Percentiles rank a stretch among this genome's conserved stretches.
phyloP scores from a whole-genome alignment of 35 echinoderm and acorn worm species.

The Ophioderma brevispina region DNA sequence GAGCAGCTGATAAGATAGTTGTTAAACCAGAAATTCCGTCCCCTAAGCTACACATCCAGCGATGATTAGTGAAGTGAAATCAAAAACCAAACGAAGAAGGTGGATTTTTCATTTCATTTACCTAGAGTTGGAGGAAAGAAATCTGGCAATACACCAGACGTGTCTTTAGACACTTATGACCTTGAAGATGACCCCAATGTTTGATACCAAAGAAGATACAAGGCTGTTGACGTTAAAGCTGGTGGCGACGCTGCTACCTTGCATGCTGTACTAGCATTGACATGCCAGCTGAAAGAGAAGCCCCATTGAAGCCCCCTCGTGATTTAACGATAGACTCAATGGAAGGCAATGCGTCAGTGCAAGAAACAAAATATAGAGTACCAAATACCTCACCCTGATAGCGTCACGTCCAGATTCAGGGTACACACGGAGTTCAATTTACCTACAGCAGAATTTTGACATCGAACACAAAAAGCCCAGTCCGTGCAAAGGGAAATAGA shows the following conservation, averaged over 20 bases:
- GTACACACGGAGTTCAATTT: no score
- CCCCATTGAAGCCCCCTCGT: not conserved
- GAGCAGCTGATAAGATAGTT: no score
- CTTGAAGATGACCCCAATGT: not conserved
- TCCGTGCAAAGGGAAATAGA: no score
- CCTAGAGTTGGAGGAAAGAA: not conserved
- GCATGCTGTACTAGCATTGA: not conserved
- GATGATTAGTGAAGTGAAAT: no score
- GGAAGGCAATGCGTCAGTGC: not conserved
- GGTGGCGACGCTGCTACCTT: not conserved
- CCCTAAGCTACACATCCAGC: no score
- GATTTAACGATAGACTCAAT: not conserved
- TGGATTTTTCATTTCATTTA: not conserved
- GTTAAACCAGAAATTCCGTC: no score
- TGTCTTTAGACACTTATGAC: not conserved
- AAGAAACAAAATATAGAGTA: no score
- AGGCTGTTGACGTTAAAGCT: not conserved
- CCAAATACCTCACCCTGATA: no score
- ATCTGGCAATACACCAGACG: not conserved
- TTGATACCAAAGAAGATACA: not conserved
- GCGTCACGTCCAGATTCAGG: no score
- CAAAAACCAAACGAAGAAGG: not conserved
- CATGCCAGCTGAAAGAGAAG: not conserved
- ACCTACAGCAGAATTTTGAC: no score
- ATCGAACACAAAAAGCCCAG: no score